Percentiles rank a stretch among this genome's conserved stretches.
phyloP scores from a whole-genome alignment of 2,888 invertebrate species.

The Cylloceria caligata region DNA sequence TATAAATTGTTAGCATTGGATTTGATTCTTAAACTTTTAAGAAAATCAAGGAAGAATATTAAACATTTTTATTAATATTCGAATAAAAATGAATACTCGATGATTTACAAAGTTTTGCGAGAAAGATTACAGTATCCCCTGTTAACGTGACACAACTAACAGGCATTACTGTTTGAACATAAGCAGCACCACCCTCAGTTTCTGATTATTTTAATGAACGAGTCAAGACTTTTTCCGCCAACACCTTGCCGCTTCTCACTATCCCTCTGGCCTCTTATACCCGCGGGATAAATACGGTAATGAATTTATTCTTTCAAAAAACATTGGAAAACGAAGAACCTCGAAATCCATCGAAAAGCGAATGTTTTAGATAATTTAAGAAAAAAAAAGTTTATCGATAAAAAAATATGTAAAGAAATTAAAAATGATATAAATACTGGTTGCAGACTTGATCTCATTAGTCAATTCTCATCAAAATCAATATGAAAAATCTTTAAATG shows the following conservation, averaged over 20 bases:
- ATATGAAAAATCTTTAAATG: too few species aligned
- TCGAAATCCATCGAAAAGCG: background rate
- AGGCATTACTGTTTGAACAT: background rate
- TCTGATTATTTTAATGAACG: constrained; percentile 35
- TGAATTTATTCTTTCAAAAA: constrained; percentile 1
- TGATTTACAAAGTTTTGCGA: background rate
- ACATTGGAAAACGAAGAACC: background rate
- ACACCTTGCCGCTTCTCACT: background rate
- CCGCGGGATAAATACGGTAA: constrained; percentile 3
- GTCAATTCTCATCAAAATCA: too few species aligned
- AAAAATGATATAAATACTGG: too few species aligned
- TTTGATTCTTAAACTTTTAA: background rate
- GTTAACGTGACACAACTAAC: background rate
- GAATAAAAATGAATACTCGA: too few species aligned
- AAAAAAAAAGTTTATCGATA: background rate
- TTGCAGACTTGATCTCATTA: too few species aligned
- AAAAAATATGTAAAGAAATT: background rate
- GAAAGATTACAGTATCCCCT: background rate
- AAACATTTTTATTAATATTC: too few species aligned
- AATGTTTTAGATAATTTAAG: background rate
- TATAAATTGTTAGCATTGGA: background rate
- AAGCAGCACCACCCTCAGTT: constrained; percentile 4
- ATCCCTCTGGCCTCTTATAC: constrained; percentile 1
- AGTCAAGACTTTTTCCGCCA: constrained; percentile 11
- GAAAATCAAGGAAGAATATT: too few species aligned